These are phyloP conservation scores for Sarcophaga caerulescens DNA, from an alignment of 2,888 invertebrate species.

Conservation along the genomic window DNA sequence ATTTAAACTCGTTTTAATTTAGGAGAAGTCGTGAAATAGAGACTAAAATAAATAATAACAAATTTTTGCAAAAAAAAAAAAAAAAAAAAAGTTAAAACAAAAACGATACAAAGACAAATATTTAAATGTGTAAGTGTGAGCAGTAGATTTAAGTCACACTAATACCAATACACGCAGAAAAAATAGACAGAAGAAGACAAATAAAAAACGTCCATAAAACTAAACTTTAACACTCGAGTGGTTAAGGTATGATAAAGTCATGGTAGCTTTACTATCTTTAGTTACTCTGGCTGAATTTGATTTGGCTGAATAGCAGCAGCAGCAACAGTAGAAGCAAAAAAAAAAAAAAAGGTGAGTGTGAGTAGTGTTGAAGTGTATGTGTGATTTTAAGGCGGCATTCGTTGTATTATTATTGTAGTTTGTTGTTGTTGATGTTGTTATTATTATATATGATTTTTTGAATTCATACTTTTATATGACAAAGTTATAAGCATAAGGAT, in stretches of 20 bases:
- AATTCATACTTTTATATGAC: conserved; percentile 59
- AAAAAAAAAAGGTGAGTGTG: not conserved
- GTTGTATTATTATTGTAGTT: conserved; percentile 39
- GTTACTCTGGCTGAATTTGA: conserved; percentile 45
- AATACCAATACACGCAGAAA: conserved; percentile 18
- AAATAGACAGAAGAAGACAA: conserved; percentile 31
- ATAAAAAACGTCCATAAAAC: conserved; percentile 28
- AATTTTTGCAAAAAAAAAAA: conserved; percentile 26
- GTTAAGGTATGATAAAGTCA: conserved; percentile 66
- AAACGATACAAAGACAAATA: not conserved
- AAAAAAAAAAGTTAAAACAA: too few relatives aligned
- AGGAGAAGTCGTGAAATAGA: conserved; percentile 63
- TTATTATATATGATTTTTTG: conserved; percentile 52
- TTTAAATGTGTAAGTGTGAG: conserved; percentile 30
- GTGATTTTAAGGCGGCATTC: conserved; percentile 68
- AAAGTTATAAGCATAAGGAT: conserved; percentile 63
- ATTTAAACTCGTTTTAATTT: conserved; percentile 54
- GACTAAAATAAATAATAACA: conserved; percentile 57
- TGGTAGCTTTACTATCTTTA: conserved; percentile 52
- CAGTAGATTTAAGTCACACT: not conserved
- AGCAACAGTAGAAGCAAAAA: too few relatives aligned
- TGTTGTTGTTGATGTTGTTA: conserved; percentile 8
- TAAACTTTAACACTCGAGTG: conserved; percentile 70
- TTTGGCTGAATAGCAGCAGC: conserved; percentile 25
- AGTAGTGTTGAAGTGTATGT: conserved; percentile 32